Base-by-base conservation (phyloP, 2,797 vertebrate species). In the Avahi laniger region DNA sequence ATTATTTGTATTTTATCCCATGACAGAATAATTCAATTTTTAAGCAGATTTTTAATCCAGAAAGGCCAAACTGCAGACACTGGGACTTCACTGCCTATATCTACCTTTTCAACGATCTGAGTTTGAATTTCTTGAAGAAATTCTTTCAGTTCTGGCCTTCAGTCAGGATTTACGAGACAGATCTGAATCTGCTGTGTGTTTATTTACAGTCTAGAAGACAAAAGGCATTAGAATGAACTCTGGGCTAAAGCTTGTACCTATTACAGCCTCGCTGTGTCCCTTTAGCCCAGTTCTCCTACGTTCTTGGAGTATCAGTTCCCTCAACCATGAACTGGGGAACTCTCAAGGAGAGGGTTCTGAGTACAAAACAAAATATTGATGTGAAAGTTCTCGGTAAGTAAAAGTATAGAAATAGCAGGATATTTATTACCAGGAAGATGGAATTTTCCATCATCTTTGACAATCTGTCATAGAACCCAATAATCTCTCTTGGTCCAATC, bases 131-230 rank as follows among this genome's bases (percentile, higher is more conserved):
- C 67, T 85, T 20, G 69, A 72, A 57, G 79, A 86, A 82, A 65
- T 70, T 38, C 50, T 95, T 54, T 83, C 90, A 84, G 9, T 90
- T 85, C 84, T 92, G 61, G 41, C 41, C 73, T 92, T 90, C 57
- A 11, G 28, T 48, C 5, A 54, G 57, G 85, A 89, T 92, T 88
- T 85, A 28, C 61, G 26, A 5, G 83, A 54, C 75, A 83, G 28
- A 91, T 76, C 30, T 79, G n/a, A 67, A 83, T 78, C 67, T 57
- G 3, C 59, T 4, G 0, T 43, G 30, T 48, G 88, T 92, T 90
- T 20, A 11, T 75, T 95, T 92, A 93, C n/a, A 28, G 33, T 63
- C 61, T 65, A 75, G 73, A 81, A 92, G 33, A 28, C 72, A 50
- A 52, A 65, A 86, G 46, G n/a, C 57, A 61, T 79, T 46, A 91